Conservation (phyloP, 1,140 invertebrate species). For the Apis dorsata region DNA sequence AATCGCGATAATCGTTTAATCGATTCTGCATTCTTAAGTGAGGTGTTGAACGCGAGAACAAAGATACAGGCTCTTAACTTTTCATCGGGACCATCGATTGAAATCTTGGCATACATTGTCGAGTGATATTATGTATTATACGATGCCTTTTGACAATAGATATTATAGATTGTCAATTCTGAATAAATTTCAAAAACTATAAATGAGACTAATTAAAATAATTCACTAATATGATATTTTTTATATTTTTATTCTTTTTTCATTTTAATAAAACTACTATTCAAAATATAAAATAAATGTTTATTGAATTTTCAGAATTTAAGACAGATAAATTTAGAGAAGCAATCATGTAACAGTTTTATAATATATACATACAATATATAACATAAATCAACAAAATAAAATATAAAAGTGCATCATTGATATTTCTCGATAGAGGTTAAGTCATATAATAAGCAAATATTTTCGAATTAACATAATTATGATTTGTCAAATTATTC, state of each 20-base stretch:
- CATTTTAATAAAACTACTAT: background rate
- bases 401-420: constrained; percentile 4
- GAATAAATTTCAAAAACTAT: background rate
- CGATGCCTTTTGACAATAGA: background rate
- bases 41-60: constrained; percentile 18
- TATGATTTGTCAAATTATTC: background rate
- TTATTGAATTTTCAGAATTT: constrained; percentile 6
- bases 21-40: constrained; percentile 39
- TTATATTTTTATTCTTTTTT: too few relatives aligned
- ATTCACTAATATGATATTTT: background rate
- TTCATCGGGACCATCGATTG: constrained; percentile 30
- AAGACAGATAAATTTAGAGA: constrained; percentile 21
- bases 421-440: background rate
- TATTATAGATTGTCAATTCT: background rate
- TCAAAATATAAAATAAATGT: background rate
- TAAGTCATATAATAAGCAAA: background rate
- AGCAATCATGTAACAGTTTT: background rate
- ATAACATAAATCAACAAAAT: background rate
- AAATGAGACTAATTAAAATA: background rate
- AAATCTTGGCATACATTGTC: constrained; percentile 15
- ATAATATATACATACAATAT: background rate
- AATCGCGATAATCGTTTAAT: constrained; percentile 32
- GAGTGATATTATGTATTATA: constrained; percentile 2
- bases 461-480: background rate
- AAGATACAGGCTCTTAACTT: constrained; percentile 33